phyloP scores from a whole-genome alignment of 2,797 vertebrate species.

The Scolopax rusticola region DNA sequence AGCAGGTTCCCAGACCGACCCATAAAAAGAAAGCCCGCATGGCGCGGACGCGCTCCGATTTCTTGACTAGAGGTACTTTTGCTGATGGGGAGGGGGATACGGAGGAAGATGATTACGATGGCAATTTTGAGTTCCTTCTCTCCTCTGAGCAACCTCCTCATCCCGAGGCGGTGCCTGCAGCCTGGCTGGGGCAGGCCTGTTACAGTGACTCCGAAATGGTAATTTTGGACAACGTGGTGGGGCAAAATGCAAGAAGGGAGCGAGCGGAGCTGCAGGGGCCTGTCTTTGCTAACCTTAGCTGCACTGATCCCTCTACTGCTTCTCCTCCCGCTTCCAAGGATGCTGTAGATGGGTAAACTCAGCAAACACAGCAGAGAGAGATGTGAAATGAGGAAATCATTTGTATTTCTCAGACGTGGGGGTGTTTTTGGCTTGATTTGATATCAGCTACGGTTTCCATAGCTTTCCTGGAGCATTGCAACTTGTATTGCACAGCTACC shows the following conservation, averaged over 20 bases:
- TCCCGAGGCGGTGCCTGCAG: constrained; percentile 82
- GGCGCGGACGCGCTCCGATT: constrained; percentile 98
- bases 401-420: background rate
- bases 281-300: constrained; percentile 85
- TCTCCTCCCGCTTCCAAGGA: constrained; percentile 61
- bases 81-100: constrained; percentile 90
- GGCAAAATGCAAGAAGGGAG: constrained; percentile 44
- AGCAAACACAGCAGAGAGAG: constrained; percentile 34
- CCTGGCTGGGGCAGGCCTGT: constrained; percentile 88
- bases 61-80: constrained; percentile 95
- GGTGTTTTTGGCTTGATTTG: background rate
- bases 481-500: background rate
- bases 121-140: constrained; percentile 84
- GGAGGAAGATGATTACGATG: constrained; percentile 93
- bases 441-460: background rate
- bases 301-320: constrained; percentile 78
- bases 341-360: constrained; percentile 58
- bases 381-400: background rate
- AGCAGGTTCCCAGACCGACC: constrained; percentile 92
- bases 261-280: constrained; percentile 64
- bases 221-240: constrained; percentile 80
- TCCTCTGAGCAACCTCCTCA: constrained; percentile 88
- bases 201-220: constrained; percentile 99
- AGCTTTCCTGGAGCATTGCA: background rate
- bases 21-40: constrained; percentile 99